phyloP scores from a whole-genome alignment of 2,797 vertebrate genomes.

The Hippocampus kuda region DNA sequence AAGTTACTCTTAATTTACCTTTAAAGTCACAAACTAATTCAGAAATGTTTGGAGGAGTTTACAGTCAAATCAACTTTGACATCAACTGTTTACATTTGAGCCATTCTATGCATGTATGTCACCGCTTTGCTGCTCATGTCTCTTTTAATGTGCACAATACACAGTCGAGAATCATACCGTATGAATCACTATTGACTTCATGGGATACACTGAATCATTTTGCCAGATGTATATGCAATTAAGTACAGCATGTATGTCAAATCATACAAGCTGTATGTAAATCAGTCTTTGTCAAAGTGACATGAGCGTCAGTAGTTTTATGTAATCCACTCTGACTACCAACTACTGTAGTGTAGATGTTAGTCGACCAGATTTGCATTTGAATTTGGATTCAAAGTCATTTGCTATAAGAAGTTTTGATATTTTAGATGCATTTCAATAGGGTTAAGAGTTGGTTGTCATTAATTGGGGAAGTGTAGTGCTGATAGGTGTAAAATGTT shows the following conservation, averaged over 20 bases:
- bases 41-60: neutral
- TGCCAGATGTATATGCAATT: neutral
- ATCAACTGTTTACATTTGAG: neutral
- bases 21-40: slow-evolving; percentile 20
- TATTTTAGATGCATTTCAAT: neutral
- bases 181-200: neutral
- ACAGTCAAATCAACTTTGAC: neutral
- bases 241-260: neutral
- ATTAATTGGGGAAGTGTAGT: neutral
- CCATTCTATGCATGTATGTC: slow-evolving; percentile 16
- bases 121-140: neutral
- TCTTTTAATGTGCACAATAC: neutral
- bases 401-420: neutral
- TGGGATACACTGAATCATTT: neutral
- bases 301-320: neutral
- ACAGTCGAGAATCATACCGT: neutral
- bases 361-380: neutral
- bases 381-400: neutral
- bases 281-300: neutral
- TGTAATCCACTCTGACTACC: neutral
- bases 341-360: neutral
- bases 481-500: neutral
- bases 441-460: neutral
- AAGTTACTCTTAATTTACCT: slow-evolving; percentile 4
- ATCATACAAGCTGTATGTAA: neutral